Conservation (phyloP, 2,797 vertebrate genomes). For the Eospalax fontanierii region DNA sequence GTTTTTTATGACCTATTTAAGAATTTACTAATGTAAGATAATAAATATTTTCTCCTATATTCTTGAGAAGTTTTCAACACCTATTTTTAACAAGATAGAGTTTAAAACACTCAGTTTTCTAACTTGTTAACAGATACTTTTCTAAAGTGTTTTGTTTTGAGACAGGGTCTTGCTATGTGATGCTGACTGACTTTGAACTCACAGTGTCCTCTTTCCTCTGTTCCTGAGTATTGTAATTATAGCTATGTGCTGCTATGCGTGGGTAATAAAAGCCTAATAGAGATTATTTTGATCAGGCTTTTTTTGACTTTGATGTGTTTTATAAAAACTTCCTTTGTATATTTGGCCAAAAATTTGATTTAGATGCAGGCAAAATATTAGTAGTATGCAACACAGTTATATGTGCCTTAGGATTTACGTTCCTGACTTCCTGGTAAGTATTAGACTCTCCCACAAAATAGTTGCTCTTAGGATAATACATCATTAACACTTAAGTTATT, state of each 20-base stretch:
- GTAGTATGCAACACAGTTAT: neutral
- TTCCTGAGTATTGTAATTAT: neutral
- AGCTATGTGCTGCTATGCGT: neutral
- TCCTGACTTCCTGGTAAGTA: neutral
- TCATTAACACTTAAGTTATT: neutral
- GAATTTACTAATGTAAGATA: neutral
- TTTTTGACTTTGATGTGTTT: neutral
- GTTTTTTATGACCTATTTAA: neutral
- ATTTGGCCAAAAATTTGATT: neutral
- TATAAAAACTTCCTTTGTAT: slow-evolving; percentile 21
- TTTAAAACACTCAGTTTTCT: slow-evolving; percentile 21
- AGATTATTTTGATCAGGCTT: slow-evolving; percentile 26
- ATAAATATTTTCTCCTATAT: neutral
- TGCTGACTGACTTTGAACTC: neutral
- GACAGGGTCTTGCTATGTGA: neutral
- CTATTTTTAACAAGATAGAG: neutral
- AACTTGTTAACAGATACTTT: slow-evolving; percentile 8
- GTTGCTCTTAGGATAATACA: neutral
- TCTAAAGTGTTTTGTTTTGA: neutral
- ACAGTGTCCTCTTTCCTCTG: neutral
- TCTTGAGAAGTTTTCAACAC: neutral
- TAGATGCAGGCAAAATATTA: neutral
- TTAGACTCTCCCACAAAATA: neutral
- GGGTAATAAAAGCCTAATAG: neutral
- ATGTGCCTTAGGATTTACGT: neutral